Evolutionary conservation across 2,113 vertebrate genomes (phyloP).

Genomic region (Cardinalis cardinalis): DNA sequence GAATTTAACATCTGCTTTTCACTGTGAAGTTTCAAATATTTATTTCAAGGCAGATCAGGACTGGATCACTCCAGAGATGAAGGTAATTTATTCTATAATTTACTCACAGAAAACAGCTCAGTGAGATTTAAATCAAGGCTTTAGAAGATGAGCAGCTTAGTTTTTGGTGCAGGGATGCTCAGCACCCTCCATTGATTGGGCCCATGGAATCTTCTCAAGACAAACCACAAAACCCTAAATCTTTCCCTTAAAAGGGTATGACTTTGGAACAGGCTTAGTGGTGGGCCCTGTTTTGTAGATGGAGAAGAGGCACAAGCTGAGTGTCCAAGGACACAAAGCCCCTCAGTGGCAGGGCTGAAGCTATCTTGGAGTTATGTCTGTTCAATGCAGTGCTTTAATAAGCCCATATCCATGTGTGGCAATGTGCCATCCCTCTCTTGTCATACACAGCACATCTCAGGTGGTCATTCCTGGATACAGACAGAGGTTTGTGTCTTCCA

Average conservation of each 20-base stretch:
- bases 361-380: not conserved
- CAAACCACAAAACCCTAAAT: not conserved
- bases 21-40: not conserved
- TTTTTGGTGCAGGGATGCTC: not conserved
- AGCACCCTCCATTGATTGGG: not conserved
- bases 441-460: not conserved
- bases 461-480: not conserved
- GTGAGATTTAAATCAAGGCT: not conserved
- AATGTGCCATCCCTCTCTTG: not conserved
- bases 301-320: not conserved
- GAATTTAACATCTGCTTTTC: not conserved
- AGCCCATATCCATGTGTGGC: not conserved
- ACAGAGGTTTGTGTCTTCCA: not conserved
- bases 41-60: not conserved
- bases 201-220: not conserved
- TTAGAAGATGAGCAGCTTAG: not conserved
- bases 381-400: not conserved
- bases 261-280: not conserved
- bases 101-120: not conserved
- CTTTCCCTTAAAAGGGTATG: not conserved
- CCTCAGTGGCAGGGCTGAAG: not conserved
- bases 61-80: not conserved
- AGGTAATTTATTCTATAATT: not conserved
- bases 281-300: not conserved
- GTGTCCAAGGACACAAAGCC: not conserved